These are phyloP conservation scores for Clytia hemisphaerica DNA, from an alignment of 30 jellyfish, hydroid and myxozoan genomes.

Conservation along the genomic window DNA sequence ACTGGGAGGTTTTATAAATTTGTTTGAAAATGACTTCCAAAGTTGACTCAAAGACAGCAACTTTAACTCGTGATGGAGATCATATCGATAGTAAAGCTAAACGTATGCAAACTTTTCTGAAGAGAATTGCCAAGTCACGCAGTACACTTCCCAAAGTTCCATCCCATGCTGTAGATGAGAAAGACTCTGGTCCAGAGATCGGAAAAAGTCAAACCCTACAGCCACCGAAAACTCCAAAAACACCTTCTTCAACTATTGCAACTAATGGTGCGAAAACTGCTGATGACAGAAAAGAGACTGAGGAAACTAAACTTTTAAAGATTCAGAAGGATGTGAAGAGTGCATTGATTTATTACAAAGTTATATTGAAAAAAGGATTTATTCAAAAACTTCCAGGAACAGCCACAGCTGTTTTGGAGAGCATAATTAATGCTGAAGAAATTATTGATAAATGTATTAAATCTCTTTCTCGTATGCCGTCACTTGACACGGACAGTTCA, in stretches of 20 bases:
- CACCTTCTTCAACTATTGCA: too few species aligned
- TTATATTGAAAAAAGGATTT: conserved; percentile 71
- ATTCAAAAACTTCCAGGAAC: conserved; percentile 94
- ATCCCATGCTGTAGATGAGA: neutral
- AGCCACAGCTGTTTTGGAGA: conserved; percentile 93
- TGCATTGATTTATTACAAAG: conserved; percentile 95
- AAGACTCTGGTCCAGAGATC: neutral
- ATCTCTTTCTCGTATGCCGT: conserved; percentile 52
- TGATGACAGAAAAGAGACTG: conserved; percentile 34
- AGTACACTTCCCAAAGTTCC: conserved; percentile 9
- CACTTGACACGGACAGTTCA: conserved; percentile 40
- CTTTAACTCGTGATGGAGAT: too few species aligned
- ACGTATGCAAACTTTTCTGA: conserved; percentile 37
- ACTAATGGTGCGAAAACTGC: conserved; percentile 22
- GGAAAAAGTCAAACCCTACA: conserved; percentile 2
- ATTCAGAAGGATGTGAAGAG: conserved; percentile 88
- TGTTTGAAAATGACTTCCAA: too few species aligned
- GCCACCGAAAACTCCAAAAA: too few species aligned
- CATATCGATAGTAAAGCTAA: conserved; percentile 39
- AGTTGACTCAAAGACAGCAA: too few species aligned
- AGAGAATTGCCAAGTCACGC: conserved; percentile 7
- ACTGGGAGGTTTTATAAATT: too few species aligned
- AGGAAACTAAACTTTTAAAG: conserved; percentile 60
- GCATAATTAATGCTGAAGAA: conserved; percentile 75
- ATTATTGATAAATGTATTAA: conserved; percentile 59